phyloP scores from a whole-genome alignment of 2,113 vertebrate genomes.

The Taurulus bubalis region DNA sequence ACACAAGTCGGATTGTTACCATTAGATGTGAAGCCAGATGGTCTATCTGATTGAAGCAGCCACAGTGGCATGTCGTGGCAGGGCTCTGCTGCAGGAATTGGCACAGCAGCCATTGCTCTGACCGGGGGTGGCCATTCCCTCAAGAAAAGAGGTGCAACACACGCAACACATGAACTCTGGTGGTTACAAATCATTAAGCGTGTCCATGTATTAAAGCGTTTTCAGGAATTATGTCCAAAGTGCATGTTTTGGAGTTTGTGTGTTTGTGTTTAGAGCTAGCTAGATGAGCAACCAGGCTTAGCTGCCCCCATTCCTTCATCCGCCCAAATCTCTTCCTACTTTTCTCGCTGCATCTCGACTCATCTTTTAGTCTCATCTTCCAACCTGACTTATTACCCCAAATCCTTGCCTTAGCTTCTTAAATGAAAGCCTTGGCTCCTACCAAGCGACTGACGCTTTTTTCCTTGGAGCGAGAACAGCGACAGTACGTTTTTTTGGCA shows the following conservation, averaged over 20 bases:
- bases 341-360: slow-evolving; percentile 42
- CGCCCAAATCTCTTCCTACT: slow-evolving; percentile 57
- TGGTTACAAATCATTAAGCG: slow-evolving; percentile 16
- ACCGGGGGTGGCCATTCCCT: neutral
- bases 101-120: slow-evolving; percentile 8
- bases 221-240: slow-evolving; percentile 22
- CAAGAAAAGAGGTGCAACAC: slow-evolving; percentile 6
- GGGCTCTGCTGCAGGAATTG: slow-evolving; percentile 1
- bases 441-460: slow-evolving; percentile 1
- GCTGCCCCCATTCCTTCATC: slow-evolving; percentile 68
- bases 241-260: neutral
- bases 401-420: slow-evolving; percentile 59
- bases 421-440: slow-evolving; percentile 40
- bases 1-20: slow-evolving; percentile 26
- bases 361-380: slow-evolving; percentile 63
- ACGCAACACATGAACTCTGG: neutral
- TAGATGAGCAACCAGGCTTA: slow-evolving; percentile 62
- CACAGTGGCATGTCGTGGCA: slow-evolving; percentile 25
- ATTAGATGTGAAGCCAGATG: slow-evolving; percentile 48
- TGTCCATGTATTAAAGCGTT: slow-evolving; percentile 27
- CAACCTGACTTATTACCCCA: slow-evolving; percentile 63
- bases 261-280: slow-evolving; percentile 47
- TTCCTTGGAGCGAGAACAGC: neutral
- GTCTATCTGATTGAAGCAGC: slow-evolving; percentile 40
- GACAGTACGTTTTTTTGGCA: neutral